Percentiles rank a stretch among this genome's conserved stretches.
Conservation (phyloP, 2,797 vertebrate genomes). For the Enteromius anoplus region DNA sequence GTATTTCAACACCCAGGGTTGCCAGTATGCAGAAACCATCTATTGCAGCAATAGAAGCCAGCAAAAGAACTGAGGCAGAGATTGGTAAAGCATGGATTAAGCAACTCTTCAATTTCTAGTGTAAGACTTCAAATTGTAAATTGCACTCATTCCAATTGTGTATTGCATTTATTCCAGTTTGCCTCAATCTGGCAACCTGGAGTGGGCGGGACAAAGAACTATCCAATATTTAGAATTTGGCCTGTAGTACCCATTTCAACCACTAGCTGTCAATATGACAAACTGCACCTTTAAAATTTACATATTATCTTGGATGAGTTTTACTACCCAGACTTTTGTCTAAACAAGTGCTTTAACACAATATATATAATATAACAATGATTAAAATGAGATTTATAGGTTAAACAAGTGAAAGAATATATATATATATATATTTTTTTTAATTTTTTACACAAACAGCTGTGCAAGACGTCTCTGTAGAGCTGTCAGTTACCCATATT, state of each 20-base stretch:
- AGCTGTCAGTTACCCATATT: conserved; percentile 17
- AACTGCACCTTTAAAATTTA: not conserved
- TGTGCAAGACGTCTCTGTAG: not conserved
- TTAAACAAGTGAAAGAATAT: not conserved
- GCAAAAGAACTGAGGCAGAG: not conserved
- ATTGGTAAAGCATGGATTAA: not conserved
- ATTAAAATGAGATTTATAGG: not conserved
- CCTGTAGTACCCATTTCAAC: not conserved
- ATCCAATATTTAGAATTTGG: not conserved
- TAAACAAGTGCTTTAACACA: not conserved
- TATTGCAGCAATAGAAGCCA: not conserved
- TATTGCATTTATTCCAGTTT: too few species aligned
- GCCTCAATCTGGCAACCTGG: not conserved
- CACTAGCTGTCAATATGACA: not conserved
- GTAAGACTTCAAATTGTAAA: not conserved
- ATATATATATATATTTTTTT: too few species aligned
- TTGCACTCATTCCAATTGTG: not conserved
- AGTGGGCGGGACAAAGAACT: not conserved
- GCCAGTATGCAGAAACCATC: not conserved
- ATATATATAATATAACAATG: not conserved
- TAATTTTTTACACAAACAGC: not conserved
- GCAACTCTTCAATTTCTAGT: not conserved
- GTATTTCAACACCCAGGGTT: not conserved
- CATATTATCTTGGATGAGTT: not conserved
- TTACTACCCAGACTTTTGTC: not conserved